phyloP scores from a whole-genome alignment of 37 sponge, comb jelly and placozoan genomes.

The Bolinopsis microptera region DNA sequence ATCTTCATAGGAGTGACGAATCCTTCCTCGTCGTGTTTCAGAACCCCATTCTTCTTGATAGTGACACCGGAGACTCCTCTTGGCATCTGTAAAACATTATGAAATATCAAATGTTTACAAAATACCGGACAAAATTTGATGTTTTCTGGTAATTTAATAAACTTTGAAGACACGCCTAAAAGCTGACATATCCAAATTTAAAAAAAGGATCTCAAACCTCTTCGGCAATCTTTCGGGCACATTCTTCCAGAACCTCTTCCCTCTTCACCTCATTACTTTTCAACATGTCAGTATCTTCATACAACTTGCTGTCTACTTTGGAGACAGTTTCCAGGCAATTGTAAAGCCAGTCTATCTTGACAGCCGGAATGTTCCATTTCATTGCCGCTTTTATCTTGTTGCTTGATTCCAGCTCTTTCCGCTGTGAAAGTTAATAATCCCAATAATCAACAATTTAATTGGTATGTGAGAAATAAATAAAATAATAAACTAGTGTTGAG shows the following conservation, averaged over 20 bases:
- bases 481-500: no score
- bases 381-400: background rate
- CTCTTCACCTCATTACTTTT: background rate
- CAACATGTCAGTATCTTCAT: background rate
- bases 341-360: conserved; percentile 20
- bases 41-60: background rate
- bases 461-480: no score
- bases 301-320: background rate
- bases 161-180: no score
- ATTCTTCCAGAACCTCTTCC: background rate
- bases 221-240: background rate
- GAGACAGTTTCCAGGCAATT: conserved; percentile 9
- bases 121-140: no score
- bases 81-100: conserved; percentile 9
- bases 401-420: background rate
- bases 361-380: conserved; percentile 10
- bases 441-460: no score
- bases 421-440: background rate
- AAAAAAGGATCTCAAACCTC: no score
- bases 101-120: no score
- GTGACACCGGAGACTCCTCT: background rate
- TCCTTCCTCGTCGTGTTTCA: conserved; percentile 56
- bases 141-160: no score
- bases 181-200: no score
- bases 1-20: conserved; percentile 56